Base-by-base conservation (phyloP, 2,888 invertebrate genomes). In the Sceliomorpha sp. region DNA sequence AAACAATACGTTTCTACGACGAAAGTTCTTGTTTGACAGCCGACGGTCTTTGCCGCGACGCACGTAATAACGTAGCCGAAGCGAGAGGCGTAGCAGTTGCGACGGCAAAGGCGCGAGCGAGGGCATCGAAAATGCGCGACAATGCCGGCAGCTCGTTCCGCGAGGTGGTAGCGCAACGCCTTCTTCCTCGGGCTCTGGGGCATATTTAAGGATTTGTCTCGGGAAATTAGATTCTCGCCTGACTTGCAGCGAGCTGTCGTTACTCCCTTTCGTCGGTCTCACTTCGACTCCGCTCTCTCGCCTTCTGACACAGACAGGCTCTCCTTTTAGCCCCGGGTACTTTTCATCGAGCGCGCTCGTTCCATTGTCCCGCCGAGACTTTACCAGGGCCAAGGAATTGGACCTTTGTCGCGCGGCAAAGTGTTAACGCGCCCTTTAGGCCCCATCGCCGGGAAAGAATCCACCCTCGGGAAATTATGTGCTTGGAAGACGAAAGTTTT, bases 111-210 rank as follows among this genome's bases (percentile, higher is more conserved):
- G 7, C 12, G 42, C 24, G 42, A 42, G 42, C 24, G 42, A 42
- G 34, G 53, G 39, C 24, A 31, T 32, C 31, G 27, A 13, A 40
- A 24, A 37, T 51, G 13, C 42, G 62, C 48, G 76, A 76, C 67
- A 70, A 69, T 55, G 72, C 74, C 80, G 79, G 79, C 82, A 81
- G 80, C 81, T 87, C 84, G 85, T 86, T 87, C 82, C 81, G 82
- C 83, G 84, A 81, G 83, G 84, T 82, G 82, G 84, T 82, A 82
- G 84, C 84, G 85, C 81, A 84, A 85, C 85, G 83, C 85, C 85
- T 84, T 81, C 81, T 83, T 84, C 81, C 83, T 84, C 79, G 81
- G 79, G 80, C 85, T 83, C 79, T 60, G 76, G 80, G 83, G 81
- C 75, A 74, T 53, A 70, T 51, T 85, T 84, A 85, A 84, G 84